Evolutionary conservation across 2,113 vertebrate genomes (phyloP).

Genomic region (Rynchops niger): DNA sequence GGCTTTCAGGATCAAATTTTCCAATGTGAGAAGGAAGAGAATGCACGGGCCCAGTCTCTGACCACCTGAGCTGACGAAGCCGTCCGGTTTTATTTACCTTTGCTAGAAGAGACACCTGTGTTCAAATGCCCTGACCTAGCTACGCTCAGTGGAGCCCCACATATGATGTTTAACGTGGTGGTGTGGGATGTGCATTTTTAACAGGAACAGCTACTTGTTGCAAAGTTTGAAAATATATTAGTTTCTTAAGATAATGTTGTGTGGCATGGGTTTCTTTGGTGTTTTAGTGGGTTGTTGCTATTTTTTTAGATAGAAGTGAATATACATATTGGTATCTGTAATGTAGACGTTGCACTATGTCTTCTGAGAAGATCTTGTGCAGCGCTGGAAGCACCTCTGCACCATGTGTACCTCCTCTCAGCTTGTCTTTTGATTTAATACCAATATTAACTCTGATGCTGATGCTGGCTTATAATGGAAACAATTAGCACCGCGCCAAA

Average conservation of each 20-base stretch:
- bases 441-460: not conserved
- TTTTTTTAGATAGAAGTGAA: not conserved
- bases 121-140: not conserved
- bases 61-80: not conserved
- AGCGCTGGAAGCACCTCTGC: not conserved
- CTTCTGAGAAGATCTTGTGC: not conserved
- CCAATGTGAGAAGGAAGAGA: not conserved
- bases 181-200: not conserved
- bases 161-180: accelerated
- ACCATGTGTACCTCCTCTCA: not conserved
- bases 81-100: not conserved
- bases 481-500: not conserved
- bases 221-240: not conserved
- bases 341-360: not conserved
- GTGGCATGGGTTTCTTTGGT: not conserved
- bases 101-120: not conserved
- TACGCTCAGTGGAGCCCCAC: not conserved
- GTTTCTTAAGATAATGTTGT: not conserved
- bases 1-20: not conserved
- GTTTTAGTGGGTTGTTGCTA: not conserved
- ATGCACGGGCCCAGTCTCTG: not conserved
- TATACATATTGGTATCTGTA: not conserved
- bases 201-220: not conserved
- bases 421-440: not conserved
- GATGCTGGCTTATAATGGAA: not conserved